Evolutionary conservation across 1,140 invertebrate species (phyloP).

Genomic region (Papilio glaucus): DNA sequence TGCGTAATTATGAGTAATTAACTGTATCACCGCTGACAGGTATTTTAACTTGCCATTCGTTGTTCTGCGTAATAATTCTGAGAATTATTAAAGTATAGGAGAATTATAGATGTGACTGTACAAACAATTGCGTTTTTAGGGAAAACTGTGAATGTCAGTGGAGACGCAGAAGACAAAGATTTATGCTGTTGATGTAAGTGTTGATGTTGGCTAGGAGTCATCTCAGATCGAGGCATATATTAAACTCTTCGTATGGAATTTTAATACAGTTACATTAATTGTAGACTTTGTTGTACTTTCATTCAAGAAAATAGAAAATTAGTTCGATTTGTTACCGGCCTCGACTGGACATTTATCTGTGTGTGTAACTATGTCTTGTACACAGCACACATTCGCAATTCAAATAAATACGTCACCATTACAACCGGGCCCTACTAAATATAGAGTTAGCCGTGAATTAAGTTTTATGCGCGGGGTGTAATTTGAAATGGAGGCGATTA

Average conservation of each 20-base stretch:
- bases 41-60: background rate
- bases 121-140: conserved; percentile 1
- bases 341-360: background rate
- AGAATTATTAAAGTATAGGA: conserved; percentile 11
- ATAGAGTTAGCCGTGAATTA: conserved; percentile 46
- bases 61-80: background rate
- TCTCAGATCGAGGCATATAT: too few relatives aligned
- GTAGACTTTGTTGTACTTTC: too few relatives aligned
- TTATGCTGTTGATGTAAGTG: too few relatives aligned
- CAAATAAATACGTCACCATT: conserved; percentile 34
- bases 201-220: too few relatives aligned
- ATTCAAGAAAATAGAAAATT: too few relatives aligned
- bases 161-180: background rate
- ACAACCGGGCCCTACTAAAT: conserved; percentile 38
- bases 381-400: background rate
- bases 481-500: conserved; percentile 70
- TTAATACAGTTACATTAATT: too few relatives aligned
- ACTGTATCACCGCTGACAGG: background rate
- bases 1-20: conserved; percentile 16
- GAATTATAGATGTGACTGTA: background rate
- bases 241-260: too few relatives aligned
- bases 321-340: background rate
- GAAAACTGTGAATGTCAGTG: background rate
- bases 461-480: conserved; percentile 59
- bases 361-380: background rate